Percentiles rank a stretch among this genome's conserved stretches.
Conservation (phyloP, 2,113 vertebrate genomes). For the Tetrax tetrax region DNA sequence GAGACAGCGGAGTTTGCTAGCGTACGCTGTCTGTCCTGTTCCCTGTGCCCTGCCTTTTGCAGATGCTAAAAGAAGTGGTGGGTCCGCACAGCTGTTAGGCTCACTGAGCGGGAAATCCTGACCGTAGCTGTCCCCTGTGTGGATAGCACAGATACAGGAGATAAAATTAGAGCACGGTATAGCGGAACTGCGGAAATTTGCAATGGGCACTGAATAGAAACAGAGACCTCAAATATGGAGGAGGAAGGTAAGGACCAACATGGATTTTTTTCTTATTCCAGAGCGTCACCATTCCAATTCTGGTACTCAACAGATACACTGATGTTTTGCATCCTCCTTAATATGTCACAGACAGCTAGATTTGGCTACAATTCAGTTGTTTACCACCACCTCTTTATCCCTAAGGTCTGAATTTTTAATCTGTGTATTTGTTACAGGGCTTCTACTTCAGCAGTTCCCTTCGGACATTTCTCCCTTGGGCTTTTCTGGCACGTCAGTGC, state of each 20-base stretch:
- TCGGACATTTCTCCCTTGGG: rapidly evolving
- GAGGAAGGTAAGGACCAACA: constrained; percentile 6
- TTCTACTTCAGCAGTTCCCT: background rate
- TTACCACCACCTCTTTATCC: background rate
- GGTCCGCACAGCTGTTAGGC: background rate
- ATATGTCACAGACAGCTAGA: background rate
- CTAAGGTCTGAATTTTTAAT: background rate
- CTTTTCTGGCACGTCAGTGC: background rate
- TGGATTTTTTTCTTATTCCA: background rate
- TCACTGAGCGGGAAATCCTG: background rate
- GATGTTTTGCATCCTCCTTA: background rate
- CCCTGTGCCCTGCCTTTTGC: background rate
- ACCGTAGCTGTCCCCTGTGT: background rate
- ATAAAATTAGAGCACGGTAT: background rate
- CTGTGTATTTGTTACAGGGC: background rate
- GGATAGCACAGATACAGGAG: background rate
- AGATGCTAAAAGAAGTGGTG: background rate
- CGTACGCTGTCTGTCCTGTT: background rate
- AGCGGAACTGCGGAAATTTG: background rate
- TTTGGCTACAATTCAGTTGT: background rate
- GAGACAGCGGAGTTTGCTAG: background rate
- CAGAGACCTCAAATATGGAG: background rate
- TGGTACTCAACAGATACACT: background rate
- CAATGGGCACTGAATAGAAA: background rate
- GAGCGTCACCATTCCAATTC: background rate